Evolutionary conservation across 2,888 invertebrate genomes (phyloP), one percentile per base, ranked within the genome.

Genomic region (Amphipoea oculea): DNA sequence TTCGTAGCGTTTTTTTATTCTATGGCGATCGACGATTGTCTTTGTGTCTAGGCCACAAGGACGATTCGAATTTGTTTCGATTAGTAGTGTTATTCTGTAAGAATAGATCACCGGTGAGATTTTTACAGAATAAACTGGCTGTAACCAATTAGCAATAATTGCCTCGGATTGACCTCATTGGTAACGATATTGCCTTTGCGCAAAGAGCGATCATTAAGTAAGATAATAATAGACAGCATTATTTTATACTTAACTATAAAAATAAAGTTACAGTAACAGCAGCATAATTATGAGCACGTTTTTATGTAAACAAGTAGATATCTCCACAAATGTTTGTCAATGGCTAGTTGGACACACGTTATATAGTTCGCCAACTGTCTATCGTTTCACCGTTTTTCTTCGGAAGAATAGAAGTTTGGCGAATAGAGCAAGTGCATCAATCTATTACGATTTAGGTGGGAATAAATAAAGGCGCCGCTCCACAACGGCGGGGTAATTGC

Each of bases 131-230:
- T 51, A 17, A 5, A 51, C 5, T 0, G 17, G 5, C 51, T 51
- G 51, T 51, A 51, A 51, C 51, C 5, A 51, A n/a, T 98, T 98
- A 98, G 98, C 98, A 98, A 98, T 98, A 98, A 98, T 98, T 98
- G 98, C 17, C 51, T 51, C 51, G 5, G 51, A 51, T 51, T 51
- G 4, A 51, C 51, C 51, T 98, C 98, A 98, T 98, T 97, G 98
- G 98, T 98, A 98, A 98, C 98, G 98, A 98, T 98, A 98, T 98
- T 98, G 98, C 98, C 98, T 97, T 98, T 98, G 98, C 98, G 98
- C 98, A 98, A 98, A 17, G 20, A 23, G 9, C n/a, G 0, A 54
- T 20, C 0, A 14, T 20, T 14, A 54, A 0, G 20, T 20, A 11
- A 45, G 0, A 5, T 42, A 45, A 11, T 65, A 66, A 54, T 36